Base-by-base conservation (phyloP, 2,888 invertebrate species). In the Drosophila infuscata region DNA sequence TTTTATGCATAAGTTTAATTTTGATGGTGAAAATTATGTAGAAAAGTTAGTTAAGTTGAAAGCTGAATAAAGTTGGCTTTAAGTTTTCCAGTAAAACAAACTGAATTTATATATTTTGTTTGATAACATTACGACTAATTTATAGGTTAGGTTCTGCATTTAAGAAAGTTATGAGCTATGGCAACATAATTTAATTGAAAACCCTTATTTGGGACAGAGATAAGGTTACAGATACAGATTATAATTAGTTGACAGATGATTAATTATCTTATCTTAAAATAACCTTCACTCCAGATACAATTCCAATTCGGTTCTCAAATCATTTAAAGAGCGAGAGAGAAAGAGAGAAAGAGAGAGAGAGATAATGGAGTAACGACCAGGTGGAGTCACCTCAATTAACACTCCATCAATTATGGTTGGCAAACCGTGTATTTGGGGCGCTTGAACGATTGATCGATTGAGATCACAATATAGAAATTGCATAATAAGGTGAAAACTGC, bases 401-500 rank as follows among this genome's bases (percentile, higher is more conserved):
- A 17, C 36, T 15, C 30, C 36, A 32, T 38, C 57, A 41, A 49
- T 49, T 35, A 41, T 20, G 17, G 20, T 20, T 20, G 20, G 41
- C 32, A 41, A 57, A 20, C 4, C 57, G 30, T 41, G 57, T 20
- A 20, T n/a, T 52, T 30, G 30, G 30, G 52, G 32, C 32, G 1
- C 51, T 29, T 29, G 59, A 46, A 15, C 48, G 67, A 41, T 68
- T 64, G 60, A 41, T 68, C 67, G 60, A 72, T 81, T 59, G 64
- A 65, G 77, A 75, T 68, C 79, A 65, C 9, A 59, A 49, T 62
- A 54, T 56, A 29, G 66, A 70, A 75, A 75, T 81, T 82, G 82
- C 82, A 83, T 86, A 82, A 82, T 77, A 38, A 69, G 69, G 69
- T 76, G 81, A 75, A 79, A 81, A 74, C 49, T 67, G 79, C 70